Evolutionary conservation across 1,140 invertebrate genomes (phyloP), one percentile per base, ranked within the genome.

Genomic region (Lepidotrigona ventralis): DNA sequence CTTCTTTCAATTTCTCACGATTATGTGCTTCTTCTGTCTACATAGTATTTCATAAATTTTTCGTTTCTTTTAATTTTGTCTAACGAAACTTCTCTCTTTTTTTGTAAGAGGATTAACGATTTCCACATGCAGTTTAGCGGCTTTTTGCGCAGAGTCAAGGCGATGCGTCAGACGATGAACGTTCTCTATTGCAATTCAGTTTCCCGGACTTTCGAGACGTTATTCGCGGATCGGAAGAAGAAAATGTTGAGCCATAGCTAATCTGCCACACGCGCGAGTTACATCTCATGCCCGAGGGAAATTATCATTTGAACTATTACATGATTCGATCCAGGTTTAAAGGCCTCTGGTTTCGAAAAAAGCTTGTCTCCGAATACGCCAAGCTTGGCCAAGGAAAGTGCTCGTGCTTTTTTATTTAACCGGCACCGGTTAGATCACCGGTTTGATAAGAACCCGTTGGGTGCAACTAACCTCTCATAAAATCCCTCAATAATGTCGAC

Each of bases 231-330:
- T 54, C 9, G 29, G n/a, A 6, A 23, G 21, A 17, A 23, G 54
- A 11, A 15, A 26, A 26, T 19, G 51, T 53, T 19, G 6, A 26
- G 3, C 26, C 29, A 14, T 69, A 26, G 26, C 21, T n/a, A 54
- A 21, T 6, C 51, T 15, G 19, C 15, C 29, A 23, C 39, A 9
- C 15, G 19, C n/a, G 23, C 14, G 33, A 15, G 23, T 63, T 56
- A 39, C 26, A 26, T 83, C 76, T 83, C 58, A 5, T 51, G 77
- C 82, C 75, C 17, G 54, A 70, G 56, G 79, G 46, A 19, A 0
- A 15, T 33, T 29, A 80, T 81, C 80, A 15, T 84, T 66, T 88
- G 77, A 88, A 85, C 80, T 88, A 86, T 88, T 88, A 78, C 87
- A 64, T 56, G 39, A 29, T 74, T 46, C 26, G 56, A 46, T 63